Evolutionary conservation across 2,888 invertebrate genomes (phyloP).

Genomic region (Lasius fuliginosus): DNA sequence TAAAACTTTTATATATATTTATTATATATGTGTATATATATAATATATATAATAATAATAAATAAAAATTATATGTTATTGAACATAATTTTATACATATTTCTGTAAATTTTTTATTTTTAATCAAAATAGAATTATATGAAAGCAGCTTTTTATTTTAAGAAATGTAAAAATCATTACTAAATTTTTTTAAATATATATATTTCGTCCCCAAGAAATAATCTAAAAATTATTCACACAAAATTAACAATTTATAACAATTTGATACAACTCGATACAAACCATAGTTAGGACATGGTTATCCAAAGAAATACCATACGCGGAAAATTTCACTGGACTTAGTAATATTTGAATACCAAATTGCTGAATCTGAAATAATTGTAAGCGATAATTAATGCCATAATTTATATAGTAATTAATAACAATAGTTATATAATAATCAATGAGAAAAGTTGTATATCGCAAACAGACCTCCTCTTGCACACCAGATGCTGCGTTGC

Average conservation of each 20-base stretch:
- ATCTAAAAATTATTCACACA: too few relatives aligned
- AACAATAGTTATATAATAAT: neutral
- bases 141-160: neutral
- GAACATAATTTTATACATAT: neutral
- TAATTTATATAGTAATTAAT: neutral
- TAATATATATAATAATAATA: neutral
- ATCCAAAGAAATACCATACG: conserved; percentile 41
- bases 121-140: neutral
- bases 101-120: neutral
- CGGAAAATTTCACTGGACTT: neutral
- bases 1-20: neutral
- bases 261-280: conserved; percentile 38
- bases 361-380: conserved; percentile 55
- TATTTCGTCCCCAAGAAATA: too few relatives aligned
- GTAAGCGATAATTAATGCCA: neutral
- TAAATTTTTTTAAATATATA: neutral
- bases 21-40: neutral
- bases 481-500: conserved; percentile 13
- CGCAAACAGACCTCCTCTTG: conserved; percentile 56
- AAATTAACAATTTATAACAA: neutral
- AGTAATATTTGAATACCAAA: conserved; percentile 62
- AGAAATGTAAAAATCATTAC: neutral
- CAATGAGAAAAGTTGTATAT: neutral
- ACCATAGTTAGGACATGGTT: conserved; percentile 45
- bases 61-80: neutral